These are phyloP conservation scores for Cenopis cana DNA, from an alignment of 2,888 invertebrate genomes.

Conservation along the genomic window DNA sequence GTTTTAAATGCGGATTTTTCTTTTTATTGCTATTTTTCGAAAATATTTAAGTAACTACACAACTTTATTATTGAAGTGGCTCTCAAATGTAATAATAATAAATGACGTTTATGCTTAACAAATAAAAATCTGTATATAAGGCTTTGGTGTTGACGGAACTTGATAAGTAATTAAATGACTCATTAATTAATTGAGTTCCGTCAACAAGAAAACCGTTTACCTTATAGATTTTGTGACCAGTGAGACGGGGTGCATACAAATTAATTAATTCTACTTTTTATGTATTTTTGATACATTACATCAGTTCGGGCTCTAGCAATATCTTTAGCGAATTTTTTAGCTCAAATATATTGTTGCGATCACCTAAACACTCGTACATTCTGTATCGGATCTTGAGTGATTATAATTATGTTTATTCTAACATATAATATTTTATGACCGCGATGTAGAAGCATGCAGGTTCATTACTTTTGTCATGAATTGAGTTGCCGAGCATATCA, in stretches of 20 bases:
- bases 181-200: too few species aligned
- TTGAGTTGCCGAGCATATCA: constrained; percentile 78
- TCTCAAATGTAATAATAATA: not conserved
- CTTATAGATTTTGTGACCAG: not conserved
- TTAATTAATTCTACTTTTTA: not conserved
- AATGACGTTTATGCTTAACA: not conserved
- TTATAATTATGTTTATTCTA: constrained; percentile 37
- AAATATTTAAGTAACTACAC: not conserved
- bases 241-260: not conserved
- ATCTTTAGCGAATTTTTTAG: constrained; percentile 37
- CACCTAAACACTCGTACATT: constrained; percentile 20
- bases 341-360: constrained; percentile 23
- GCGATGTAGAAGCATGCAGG: constrained; percentile 26
- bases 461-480: constrained; percentile 50
- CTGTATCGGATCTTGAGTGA: constrained; percentile 19
- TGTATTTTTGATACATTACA: too few species aligned
- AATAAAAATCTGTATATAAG: not conserved
- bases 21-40: not conserved
- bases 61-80: not conserved
- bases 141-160: not conserved
- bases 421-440: constrained; percentile 20
- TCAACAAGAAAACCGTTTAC: not conserved
- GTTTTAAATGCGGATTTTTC: constrained; percentile 6
- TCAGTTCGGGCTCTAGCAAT: constrained; percentile 30
- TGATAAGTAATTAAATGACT: too few species aligned